These are phyloP conservation scores for Mycalesis mineus DNA, from an alignment of 2,888 invertebrate genomes.

Conservation along the genomic window DNA sequence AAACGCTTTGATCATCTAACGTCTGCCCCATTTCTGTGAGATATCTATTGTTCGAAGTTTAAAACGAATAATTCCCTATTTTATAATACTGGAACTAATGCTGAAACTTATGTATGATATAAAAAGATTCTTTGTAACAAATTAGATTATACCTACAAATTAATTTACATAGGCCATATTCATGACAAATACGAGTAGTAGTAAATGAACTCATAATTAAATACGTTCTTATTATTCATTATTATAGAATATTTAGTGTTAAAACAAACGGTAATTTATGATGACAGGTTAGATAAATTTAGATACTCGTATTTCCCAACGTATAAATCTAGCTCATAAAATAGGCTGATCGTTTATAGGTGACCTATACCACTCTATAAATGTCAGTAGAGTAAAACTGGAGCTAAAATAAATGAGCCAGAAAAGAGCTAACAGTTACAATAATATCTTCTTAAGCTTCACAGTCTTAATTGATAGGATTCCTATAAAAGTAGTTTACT, in stretches of 20 bases:
- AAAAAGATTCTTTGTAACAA: too few relatives aligned
- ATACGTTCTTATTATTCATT: neutral
- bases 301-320: neutral
- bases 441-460: neutral
- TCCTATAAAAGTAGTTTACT: too few relatives aligned
- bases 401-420: neutral
- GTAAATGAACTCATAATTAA: too few relatives aligned
- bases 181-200: too few relatives aligned
- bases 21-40: neutral
- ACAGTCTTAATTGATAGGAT: neutral
- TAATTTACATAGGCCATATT: too few relatives aligned
- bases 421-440: neutral
- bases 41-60: neutral
- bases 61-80: neutral
- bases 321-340: neutral
- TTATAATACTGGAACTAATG: too few relatives aligned
- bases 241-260: neutral
- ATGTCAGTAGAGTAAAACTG: neutral
- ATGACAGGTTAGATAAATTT: neutral
- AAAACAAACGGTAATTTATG: neutral
- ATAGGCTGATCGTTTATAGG: neutral
- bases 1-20: neutral
- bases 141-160: too few relatives aligned
- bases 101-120: too few relatives aligned
- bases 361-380: slow-evolving; percentile 1